phyloP scores from a whole-genome alignment of 2,113 vertebrate genomes.

The Zosterops japonicus region DNA sequence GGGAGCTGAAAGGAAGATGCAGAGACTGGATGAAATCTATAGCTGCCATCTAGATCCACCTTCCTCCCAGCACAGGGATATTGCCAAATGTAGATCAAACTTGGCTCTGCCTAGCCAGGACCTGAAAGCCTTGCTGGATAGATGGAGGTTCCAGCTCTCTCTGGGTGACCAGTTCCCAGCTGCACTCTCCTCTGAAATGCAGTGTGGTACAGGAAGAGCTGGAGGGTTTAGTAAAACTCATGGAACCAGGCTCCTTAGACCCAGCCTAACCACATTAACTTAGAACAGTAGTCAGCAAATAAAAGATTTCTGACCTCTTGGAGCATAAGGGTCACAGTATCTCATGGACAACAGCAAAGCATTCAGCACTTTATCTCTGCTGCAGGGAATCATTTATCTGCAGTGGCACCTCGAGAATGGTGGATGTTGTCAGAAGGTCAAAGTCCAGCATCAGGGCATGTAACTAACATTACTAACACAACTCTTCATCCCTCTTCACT shows the following conservation, averaged over 20 bases:
- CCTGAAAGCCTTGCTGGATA: background rate
- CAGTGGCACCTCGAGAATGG: background rate
- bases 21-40: background rate
- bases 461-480: constrained; percentile 59
- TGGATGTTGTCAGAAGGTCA: constrained; percentile 47
- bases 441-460: constrained; percentile 55
- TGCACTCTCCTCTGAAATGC: background rate
- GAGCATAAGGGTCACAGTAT: background rate
- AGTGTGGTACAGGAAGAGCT: background rate
- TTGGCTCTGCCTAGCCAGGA: background rate
- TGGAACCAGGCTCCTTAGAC: background rate
- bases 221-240: background rate
- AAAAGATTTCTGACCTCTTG: constrained; percentile 9
- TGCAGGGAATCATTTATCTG: constrained; percentile 36
- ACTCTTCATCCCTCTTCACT: background rate
- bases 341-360: background rate
- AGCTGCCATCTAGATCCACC: background rate
- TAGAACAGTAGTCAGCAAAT: background rate
- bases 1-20: background rate
- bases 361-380: background rate
- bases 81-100: background rate
- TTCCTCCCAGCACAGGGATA: background rate
- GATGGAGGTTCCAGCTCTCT: background rate
- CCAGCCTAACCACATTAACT: background rate
- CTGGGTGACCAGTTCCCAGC: background rate